Evolutionary conservation across 1,140 invertebrate species (phyloP), one percentile per base, ranked within the genome.

Genomic region (Brachionus plicatilis): DNA sequence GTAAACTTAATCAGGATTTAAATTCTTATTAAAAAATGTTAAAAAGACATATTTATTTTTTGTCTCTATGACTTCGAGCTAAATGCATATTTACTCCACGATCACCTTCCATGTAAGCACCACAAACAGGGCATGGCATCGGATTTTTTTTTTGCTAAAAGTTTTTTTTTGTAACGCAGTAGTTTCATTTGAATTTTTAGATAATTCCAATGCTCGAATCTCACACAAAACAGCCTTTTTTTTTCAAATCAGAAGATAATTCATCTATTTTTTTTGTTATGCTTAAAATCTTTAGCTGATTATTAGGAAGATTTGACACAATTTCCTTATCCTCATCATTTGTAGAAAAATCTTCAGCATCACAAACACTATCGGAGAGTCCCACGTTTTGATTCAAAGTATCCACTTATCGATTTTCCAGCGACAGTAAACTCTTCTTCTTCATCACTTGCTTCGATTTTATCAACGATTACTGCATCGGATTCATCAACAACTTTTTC

Each of bases 351-450:
- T 29, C 29, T 29, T 29, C 29, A 29, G 29, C 29, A 29, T 29
- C 68, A 41, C 68, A 72, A 72, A 72, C 68, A 72, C 68, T 72
- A 72, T 72, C 37, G 17, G 68, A 41, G 29, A 72, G 37, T 41
- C 68, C 68, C 29, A 41, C 37, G 29, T 72, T 72, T 72, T 72
- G 68, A 72, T 72, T 45, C 68, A 72, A 20, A 43, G 68, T 72
- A 41, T 41, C 68, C 68, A 72, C 29, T 72, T 72, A 43, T 20
- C 37, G 33, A 17, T 72, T 70, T 72, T 20, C 37, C 68, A 33
- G 12, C 27, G 6, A 72, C 37, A n/a, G 68, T 72, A 45, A 72
- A 17, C 29, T 72, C 68, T 41, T 17, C 68, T 41, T 72, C 24
- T 68, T 68, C 65, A 68, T 33, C 65, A 68, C 24, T 68, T 68